phyloP scores from a whole-genome alignment of 2,113 vertebrate species.

The Rattus rattus region DNA sequence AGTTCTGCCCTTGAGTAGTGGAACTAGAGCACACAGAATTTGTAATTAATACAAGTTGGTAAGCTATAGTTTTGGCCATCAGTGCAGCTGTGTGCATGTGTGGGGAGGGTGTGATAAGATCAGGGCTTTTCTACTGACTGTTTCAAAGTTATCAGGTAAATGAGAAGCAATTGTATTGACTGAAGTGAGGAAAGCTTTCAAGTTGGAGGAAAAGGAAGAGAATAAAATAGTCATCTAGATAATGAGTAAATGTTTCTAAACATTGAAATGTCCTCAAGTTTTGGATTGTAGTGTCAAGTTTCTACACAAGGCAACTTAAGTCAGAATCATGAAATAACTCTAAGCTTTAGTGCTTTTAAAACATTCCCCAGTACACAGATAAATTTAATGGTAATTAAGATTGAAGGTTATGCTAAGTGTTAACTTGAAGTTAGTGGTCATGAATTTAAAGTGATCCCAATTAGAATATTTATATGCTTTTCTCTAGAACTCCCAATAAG shows the following conservation, averaged over 20 bases:
- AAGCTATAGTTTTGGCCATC: not conserved
- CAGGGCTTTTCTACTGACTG: not conserved
- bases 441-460: not conserved
- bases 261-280: not conserved
- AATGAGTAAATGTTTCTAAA: not conserved
- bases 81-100: not conserved
- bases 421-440: not conserved
- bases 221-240: not conserved
- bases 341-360: not conserved
- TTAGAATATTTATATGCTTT: not conserved
- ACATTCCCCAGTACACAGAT: not conserved
- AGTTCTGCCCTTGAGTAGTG: not conserved
- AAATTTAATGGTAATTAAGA: not conserved
- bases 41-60: not conserved
- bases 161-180: not conserved
- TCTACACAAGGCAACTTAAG: not conserved
- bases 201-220: not conserved
- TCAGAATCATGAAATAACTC: not conserved
- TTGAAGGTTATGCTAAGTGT: not conserved
- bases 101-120: not conserved
- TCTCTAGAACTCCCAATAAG: not conserved
- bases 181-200: not conserved
- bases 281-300: not conserved
- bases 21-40: not conserved
- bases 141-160: constrained; percentile 34